Base-by-base conservation (phyloP, 2,888 invertebrate species). In the Cephus pulcher region DNA sequence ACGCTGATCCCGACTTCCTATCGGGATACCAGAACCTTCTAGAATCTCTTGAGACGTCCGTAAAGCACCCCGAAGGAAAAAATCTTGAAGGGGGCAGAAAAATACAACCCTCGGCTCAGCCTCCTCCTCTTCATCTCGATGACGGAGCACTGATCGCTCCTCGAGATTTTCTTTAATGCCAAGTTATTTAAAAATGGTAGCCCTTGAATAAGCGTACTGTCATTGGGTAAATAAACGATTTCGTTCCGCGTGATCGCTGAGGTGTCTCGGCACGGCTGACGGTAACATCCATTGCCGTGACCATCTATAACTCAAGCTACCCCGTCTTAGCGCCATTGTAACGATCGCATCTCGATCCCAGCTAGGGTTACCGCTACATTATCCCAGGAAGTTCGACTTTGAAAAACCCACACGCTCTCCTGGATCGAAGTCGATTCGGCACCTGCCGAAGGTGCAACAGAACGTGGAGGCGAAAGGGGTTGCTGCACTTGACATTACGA, bases 181-280 rank as follows among this genome's bases (percentile, higher is more conserved):
- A 73, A 79, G 82, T 81, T 83, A 76, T 83, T 83, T 80, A 78
- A 84, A 84, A 79, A 77, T 73, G 40, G n/a, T 33, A 11, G n/a
- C 34, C 37, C 40, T 80, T 83, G 83, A 83, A 83, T 84, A 86
- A 85, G 77, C 82, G 81, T 82, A 82, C 84, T 84, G 86, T 86
- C 88, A 84, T 85, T 87, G 81, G 82, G 82, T 84, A 86, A 89
- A 89, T 88, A 89, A 89, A 89, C 86, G 87, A 89, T 85, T 84
- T 82, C 86, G 86, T 88, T 85, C 83, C 85, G 86, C 87, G 84
- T 87, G 87, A 88, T 88, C 84, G 88, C 84, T 83, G 86, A 87
- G 87, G 84, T 87, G 88, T 88, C 86, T 85, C 82, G 85, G 80
- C 80, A 82, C 74, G 80, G 81, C 84, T 85, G 86, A 86, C 85